Conservation (phyloP, 2,797 vertebrate species). For the Protosalanx chinensis region DNA sequence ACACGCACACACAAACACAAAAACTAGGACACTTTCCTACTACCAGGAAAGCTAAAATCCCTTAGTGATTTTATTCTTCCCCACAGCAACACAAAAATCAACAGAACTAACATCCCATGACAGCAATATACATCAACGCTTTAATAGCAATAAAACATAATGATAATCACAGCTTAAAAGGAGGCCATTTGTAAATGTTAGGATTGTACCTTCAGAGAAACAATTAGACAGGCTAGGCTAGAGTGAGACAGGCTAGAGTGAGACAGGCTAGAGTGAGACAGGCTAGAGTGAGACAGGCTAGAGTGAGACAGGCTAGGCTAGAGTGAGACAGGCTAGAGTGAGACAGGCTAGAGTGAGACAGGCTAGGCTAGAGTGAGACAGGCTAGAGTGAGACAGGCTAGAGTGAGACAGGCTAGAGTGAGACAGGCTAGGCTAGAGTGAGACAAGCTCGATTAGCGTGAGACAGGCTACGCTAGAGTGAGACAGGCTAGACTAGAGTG, state of each 20-base stretch:
- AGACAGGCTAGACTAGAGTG: too few relatives aligned
- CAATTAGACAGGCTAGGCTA: conserved; percentile 19
- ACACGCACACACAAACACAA: conserved; percentile 16
- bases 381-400: too few relatives aligned
- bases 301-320: conserved; percentile 21
- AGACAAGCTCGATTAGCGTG: too few relatives aligned
- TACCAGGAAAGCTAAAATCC: conserved; percentile 30
- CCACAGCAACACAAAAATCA: conserved; percentile 48
- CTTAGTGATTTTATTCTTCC: conserved; percentile 47
- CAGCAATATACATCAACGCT: conserved; percentile 28
- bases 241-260: too few relatives aligned
- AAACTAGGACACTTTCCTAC: conserved; percentile 44
- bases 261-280: conserved; percentile 27
- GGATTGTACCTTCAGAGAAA: too few relatives aligned
- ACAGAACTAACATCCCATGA: conserved; percentile 62
- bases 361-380: too few relatives aligned
- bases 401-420: too few relatives aligned
- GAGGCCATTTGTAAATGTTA: too few relatives aligned
- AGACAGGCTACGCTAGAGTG: too few relatives aligned
- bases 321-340: conserved; percentile 23
- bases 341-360: conserved; percentile 2
- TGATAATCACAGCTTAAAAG: too few relatives aligned
- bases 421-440: too few relatives aligned
- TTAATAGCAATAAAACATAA: too few relatives aligned
- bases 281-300: conserved; percentile 11